These are phyloP conservation scores for Cinara cedri DNA, from an alignment of 2,888 invertebrate genomes.

Conservation along the genomic window DNA sequence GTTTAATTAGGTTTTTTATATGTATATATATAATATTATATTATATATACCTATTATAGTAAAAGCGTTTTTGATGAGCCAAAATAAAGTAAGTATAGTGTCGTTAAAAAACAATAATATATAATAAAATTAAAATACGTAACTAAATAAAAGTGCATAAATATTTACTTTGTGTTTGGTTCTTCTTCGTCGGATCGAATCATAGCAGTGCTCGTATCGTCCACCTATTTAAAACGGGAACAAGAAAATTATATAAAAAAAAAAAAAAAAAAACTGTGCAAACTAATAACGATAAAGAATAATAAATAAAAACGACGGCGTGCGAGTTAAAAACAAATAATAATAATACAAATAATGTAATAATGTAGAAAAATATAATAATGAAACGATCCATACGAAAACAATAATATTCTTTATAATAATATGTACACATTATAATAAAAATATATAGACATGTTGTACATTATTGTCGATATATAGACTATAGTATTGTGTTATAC, in stretches of 20 bases:
- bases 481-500: no score
- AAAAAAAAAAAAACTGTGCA: slow-evolving; percentile 34
- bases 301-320: background rate
- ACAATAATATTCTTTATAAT: background rate
- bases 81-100: slow-evolving; percentile 14
- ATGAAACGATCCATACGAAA: background rate
- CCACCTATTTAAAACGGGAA: slow-evolving; percentile 55
- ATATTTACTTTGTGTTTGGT: slow-evolving; percentile 54
- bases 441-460: background rate
- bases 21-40: no score
- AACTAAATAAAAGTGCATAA: slow-evolving; percentile 39
- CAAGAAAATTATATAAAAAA: slow-evolving; percentile 47
- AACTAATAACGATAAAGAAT: slow-evolving; percentile 1
- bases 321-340: slow-evolving; percentile 36
- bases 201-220: slow-evolving; percentile 53
- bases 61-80: slow-evolving; percentile 14
- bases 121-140: background rate
- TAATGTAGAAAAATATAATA: background rate
- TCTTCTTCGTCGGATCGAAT: slow-evolving; percentile 51
- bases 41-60: no score
- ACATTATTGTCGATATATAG: no score
- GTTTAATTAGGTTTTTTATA: background rate
- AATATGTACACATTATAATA: background rate
- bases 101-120: slow-evolving; percentile 2
- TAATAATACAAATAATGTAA: background rate